Evolutionary conservation across 2,797 vertebrate genomes (phyloP).

Genomic region (Astyanax mexicanus): DNA sequence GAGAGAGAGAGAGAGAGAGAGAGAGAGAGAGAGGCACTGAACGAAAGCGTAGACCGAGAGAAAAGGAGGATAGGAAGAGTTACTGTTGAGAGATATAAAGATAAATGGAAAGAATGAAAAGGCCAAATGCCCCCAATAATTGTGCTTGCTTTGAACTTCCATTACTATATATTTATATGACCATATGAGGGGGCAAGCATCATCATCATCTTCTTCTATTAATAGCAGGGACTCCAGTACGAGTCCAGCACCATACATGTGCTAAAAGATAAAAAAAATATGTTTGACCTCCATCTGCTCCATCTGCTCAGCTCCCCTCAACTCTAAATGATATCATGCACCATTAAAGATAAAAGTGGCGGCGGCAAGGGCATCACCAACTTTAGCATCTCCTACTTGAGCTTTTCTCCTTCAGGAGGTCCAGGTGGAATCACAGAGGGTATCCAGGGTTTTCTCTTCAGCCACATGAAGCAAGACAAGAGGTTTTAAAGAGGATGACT

Average conservation of each 20-base stretch:
- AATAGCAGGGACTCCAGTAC: background rate
- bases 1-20: too few species aligned
- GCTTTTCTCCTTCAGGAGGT: too few species aligned
- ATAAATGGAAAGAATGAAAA: conserved; percentile 30
- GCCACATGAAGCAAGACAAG: conserved; percentile 23
- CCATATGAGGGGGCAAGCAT: conserved; percentile 1
- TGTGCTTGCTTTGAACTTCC: conserved; percentile 3
- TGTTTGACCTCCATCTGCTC: background rate
- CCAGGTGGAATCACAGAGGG: conserved; percentile 25
- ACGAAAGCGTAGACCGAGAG: conserved; percentile 27
- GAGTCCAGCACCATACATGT: background rate
- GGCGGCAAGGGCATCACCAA: background rate
- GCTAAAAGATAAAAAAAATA: background rate
- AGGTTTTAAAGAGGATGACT: conserved; percentile 39
- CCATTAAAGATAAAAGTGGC: conserved; percentile 2
- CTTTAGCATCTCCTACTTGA: conserved; percentile 23
- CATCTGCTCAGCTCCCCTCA: conserved; percentile 10
- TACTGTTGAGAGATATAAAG: conserved; percentile 10
- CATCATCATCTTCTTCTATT: background rate
- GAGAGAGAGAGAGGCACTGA: conserved; percentile 21
- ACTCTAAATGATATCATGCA: background rate
- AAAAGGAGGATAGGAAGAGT: conserved; percentile 19
- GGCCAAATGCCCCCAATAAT: background rate
- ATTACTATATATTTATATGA: conserved; percentile 22
- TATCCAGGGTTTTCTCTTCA: conserved; percentile 31